These are phyloP conservation scores for Botrylloides violaceus DNA, from an alignment of 23 tunicate genomes.

Conservation along the genomic window DNA sequence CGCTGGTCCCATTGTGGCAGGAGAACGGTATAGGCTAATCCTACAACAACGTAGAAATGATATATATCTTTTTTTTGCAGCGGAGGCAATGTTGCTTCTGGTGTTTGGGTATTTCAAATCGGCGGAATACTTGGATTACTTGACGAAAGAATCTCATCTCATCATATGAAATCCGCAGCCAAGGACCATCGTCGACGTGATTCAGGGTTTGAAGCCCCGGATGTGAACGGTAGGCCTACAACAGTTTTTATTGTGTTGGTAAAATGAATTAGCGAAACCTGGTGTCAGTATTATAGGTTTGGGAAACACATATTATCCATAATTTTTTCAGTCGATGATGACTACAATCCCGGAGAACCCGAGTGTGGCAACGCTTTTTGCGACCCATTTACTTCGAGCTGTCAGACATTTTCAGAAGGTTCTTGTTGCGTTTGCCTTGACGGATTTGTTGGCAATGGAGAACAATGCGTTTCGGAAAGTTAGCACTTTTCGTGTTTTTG, in stretches of 20 bases:
- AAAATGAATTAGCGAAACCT: too few relatives aligned
- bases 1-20: too few relatives aligned
- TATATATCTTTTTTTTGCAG: slow-evolving; percentile 20
- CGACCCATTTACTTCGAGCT: neutral
- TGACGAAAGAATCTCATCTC: neutral
- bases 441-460: slow-evolving; percentile 67
- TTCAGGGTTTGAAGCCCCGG: slow-evolving; percentile 11
- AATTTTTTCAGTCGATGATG: neutral
- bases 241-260: neutral
- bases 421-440: slow-evolving; percentile 64
- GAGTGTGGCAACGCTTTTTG: neutral
- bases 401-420: slow-evolving; percentile 12
- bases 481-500: neutral
- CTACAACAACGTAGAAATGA: too few relatives aligned
- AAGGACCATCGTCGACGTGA: neutral
- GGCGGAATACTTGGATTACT: slow-evolving; percentile 50
- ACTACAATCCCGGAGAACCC: neutral
- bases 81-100: slow-evolving; percentile 53
- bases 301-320: neutral
- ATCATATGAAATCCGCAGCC: slow-evolving; percentile 1
- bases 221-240: slow-evolving; percentile 11
- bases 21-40: too few relatives aligned
- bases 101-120: slow-evolving; percentile 91
- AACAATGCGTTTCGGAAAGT: slow-evolving; percentile 49
- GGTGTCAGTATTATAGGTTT: too few relatives aligned